These are phyloP conservation scores for Oasisia sp. DNA, from an alignment of 2,888 invertebrate species.

Conservation along the genomic window DNA sequence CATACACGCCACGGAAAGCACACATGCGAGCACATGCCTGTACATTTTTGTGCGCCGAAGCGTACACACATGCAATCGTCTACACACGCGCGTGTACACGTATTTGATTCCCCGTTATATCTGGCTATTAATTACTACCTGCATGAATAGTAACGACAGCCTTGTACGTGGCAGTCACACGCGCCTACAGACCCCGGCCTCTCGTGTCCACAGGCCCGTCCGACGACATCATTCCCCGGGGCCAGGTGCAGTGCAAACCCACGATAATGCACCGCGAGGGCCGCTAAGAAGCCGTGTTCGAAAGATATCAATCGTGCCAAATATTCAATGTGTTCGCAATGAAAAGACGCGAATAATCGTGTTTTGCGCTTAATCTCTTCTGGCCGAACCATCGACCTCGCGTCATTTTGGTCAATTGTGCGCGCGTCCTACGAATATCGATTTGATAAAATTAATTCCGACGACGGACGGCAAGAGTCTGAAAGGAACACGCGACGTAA, in stretches of 20 bases:
- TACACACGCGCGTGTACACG: background rate
- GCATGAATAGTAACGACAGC: background rate
- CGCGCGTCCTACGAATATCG: conserved; percentile 17
- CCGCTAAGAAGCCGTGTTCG: background rate
- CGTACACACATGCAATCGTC: too few relatives aligned
- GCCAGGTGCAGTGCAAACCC: background rate
- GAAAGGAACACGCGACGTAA: conserved; percentile 17
- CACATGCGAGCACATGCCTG: too few relatives aligned
- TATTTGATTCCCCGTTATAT: background rate
- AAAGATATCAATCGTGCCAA: background rate
- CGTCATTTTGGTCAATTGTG: conserved; percentile 17
- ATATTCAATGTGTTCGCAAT: background rate
- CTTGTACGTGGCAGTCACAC: background rate
- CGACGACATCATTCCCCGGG: background rate
- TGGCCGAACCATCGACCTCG: background rate
- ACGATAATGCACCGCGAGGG: background rate
- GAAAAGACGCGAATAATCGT: background rate
- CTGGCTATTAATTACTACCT: background rate
- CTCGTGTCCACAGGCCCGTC: background rate
- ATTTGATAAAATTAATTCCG: conserved; percentile 13
- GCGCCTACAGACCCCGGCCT: background rate
- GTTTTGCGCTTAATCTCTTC: background rate
- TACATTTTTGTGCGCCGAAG: too few relatives aligned
- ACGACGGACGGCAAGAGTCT: background rate
- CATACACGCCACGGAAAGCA: too few relatives aligned